Percentiles rank a stretch among this genome's conserved stretches.
phyloP scores from a whole-genome alignment of 1,140 invertebrate species.

The Oscheius sp. region DNA sequence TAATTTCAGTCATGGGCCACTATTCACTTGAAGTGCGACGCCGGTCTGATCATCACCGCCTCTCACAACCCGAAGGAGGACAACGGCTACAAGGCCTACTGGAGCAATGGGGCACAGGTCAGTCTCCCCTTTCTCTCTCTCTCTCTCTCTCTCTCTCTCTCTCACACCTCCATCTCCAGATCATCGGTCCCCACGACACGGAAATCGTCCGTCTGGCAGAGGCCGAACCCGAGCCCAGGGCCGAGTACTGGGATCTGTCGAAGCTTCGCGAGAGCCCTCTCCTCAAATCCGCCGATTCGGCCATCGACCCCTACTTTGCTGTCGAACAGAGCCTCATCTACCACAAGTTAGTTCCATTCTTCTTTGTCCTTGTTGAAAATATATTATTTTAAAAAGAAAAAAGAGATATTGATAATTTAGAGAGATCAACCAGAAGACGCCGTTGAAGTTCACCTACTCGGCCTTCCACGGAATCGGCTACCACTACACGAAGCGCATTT shows the following conservation, averaged over 20 bases:
- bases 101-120: slow-evolving; percentile 84
- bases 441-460: slow-evolving; percentile 80
- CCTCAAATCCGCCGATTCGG: slow-evolving; percentile 65
- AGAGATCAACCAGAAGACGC: slow-evolving; percentile 67
- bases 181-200: slow-evolving; percentile 85
- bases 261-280: slow-evolving; percentile 56
- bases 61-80: slow-evolving; percentile 98
- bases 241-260: slow-evolving; percentile 70
- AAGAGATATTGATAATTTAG: slow-evolving; percentile 51
- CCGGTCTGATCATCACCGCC: slow-evolving; percentile 73
- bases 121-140: background rate
- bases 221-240: slow-evolving; percentile 73
- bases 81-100: slow-evolving; percentile 95
- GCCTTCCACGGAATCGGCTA: slow-evolving; percentile 97
- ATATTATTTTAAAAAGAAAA: too few species aligned
- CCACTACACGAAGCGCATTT: slow-evolving; percentile 74
- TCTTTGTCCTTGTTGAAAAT: too few species aligned
- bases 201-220: slow-evolving; percentile 78
- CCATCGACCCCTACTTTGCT: slow-evolving; percentile 71
- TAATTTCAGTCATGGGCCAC: slow-evolving; percentile 51
- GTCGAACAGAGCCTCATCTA: slow-evolving; percentile 39
- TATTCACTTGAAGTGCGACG: slow-evolving; percentile 48
- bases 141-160: background rate
- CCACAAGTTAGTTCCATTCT: slow-evolving; percentile 1
- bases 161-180: slow-evolving; percentile 66